Evolutionary conservation across 2,113 vertebrate genomes (phyloP).

Genomic region (Hypanus sabinus): DNA sequence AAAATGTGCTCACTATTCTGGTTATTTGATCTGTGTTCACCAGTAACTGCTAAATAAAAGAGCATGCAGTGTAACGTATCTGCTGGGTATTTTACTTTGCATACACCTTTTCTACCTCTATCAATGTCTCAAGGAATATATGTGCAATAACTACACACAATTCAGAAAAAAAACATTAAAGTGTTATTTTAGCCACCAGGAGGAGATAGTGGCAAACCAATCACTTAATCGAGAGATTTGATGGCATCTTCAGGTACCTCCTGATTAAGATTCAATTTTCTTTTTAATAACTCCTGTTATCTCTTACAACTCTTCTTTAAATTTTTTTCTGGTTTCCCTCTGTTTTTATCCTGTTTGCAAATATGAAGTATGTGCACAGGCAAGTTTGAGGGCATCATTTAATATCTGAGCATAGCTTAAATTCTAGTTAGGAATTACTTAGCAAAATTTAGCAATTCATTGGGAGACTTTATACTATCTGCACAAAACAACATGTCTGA

Average conservation of each 20-base stretch:
- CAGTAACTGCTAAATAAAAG: not conserved
- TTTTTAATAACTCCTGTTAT: not conserved
- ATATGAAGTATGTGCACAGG: not conserved
- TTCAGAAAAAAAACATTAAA: not conserved
- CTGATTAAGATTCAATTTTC: not conserved
- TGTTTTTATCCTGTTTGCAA: not conserved
- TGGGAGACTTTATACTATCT: not conserved
- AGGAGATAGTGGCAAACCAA: not conserved
- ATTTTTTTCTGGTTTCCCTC: not conserved
- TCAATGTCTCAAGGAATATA: not conserved
- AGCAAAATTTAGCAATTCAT: not conserved
- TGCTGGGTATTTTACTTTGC: not conserved
- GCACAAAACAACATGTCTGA: not conserved
- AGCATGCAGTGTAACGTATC: not conserved
- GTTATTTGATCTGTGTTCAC: not conserved
- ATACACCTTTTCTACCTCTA: not conserved
- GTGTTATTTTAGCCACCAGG: not conserved
- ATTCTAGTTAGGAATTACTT: not conserved
- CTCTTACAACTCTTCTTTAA: not conserved
- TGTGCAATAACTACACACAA: not conserved
- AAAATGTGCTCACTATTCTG: not conserved
- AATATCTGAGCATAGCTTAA: not conserved
- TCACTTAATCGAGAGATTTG: not conserved
- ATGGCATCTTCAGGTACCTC: not conserved
- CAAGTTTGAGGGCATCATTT: not conserved